These are phyloP conservation scores for Dicaeum eximium DNA, from an alignment of 2,113 vertebrate genomes.

Conservation along the genomic window DNA sequence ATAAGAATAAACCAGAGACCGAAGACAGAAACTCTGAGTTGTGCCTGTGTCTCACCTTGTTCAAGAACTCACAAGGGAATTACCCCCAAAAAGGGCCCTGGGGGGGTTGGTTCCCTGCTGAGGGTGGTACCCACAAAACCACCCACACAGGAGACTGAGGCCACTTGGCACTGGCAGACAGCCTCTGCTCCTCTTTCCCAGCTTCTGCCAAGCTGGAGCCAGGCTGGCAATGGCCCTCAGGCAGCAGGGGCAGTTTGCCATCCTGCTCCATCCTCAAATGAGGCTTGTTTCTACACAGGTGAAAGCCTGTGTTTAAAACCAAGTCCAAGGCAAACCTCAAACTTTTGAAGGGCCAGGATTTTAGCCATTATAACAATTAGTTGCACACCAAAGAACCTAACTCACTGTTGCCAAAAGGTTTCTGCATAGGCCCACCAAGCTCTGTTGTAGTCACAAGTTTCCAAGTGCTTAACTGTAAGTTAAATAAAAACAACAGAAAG, in stretches of 20 bases:
- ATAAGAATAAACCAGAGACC: no score
- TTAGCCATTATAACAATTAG: not conserved
- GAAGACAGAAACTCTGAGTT: no score
- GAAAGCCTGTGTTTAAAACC: not conserved
- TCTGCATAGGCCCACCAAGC: not conserved
- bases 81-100: no score
- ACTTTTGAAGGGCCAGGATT: not conserved
- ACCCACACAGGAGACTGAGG: no score
- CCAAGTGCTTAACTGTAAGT: not conserved
- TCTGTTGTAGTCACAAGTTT: not conserved
- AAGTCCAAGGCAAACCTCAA: not conserved
- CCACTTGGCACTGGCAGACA: not conserved
- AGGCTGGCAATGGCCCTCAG: not conserved
- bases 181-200: not conserved
- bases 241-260: not conserved
- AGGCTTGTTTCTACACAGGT: not conserved
- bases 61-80: no score
- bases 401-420: not conserved
- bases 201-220: not conserved
- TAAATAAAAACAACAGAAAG: not conserved
- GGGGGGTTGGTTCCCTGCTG: no score
- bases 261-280: not conserved
- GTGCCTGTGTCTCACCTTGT: no score
- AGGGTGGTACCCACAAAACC: no score
- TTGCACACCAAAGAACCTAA: not conserved